Conservation (phyloP, 2,797 vertebrate genomes). For the Neoniphon sammara region DNA sequence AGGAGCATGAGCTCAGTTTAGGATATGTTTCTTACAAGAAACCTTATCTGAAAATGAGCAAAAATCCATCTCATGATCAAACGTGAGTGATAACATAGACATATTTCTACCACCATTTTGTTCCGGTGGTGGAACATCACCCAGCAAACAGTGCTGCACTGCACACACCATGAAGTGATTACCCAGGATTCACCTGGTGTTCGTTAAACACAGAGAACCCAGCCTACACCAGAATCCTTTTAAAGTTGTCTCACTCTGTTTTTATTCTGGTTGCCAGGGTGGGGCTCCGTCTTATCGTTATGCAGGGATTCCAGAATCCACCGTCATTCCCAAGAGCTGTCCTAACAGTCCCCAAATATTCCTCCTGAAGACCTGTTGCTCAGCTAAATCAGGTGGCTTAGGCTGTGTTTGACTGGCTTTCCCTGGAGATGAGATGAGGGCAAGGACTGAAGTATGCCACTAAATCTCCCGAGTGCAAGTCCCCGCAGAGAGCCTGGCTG, state of each 20-base stretch:
- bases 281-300: constrained; percentile 54
- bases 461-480: constrained; percentile 74
- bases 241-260: constrained; percentile 55
- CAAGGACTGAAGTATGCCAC: constrained; percentile 71
- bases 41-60: constrained; percentile 10
- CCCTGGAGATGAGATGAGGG: constrained; percentile 59
- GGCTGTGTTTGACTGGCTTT: constrained; percentile 56
- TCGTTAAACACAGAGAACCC: constrained; percentile 44
- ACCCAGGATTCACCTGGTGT: constrained; percentile 59
- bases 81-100: neutral
- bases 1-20: constrained; percentile 13
- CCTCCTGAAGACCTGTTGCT: constrained; percentile 42
- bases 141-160: neutral
- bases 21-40: constrained; percentile 14
- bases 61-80: constrained; percentile 1
- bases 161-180: constrained; percentile 30
- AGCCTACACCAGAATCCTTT: constrained; percentile 42
- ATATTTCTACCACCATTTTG: constrained; percentile 10
- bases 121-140: constrained; percentile 28
- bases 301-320: constrained; percentile 28
- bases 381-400: constrained; percentile 60
- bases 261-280: constrained; percentile 64
- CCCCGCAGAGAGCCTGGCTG: constrained; percentile 68
- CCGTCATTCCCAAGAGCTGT: constrained; percentile 30
- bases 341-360: constrained; percentile 35